phyloP scores from a whole-genome alignment of 2,797 vertebrate genomes.

The Neomorphus geoffroyi region DNA sequence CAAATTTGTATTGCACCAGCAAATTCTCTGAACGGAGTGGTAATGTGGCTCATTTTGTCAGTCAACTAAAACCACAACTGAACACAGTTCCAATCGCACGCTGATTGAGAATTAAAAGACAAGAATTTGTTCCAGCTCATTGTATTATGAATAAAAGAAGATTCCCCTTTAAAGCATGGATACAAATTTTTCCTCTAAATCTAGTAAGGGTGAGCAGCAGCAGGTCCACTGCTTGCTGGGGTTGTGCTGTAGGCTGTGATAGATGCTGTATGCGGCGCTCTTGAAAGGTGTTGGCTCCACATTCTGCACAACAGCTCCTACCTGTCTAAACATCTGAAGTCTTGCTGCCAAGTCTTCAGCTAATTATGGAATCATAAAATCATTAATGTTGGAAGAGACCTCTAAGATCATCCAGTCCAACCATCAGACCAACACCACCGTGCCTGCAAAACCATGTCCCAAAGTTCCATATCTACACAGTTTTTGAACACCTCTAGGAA shows the following conservation, averaged over 20 bases:
- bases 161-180: fast-evolving
- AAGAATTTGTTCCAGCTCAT: neutral
- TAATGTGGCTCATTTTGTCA: neutral
- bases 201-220: neutral
- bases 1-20: neutral
- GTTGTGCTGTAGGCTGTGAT: neutral
- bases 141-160: neutral
- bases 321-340: too few species aligned
- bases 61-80: neutral
- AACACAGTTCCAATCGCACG: neutral
- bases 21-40: neutral
- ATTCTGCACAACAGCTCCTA: neutral
- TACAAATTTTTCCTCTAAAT: neutral
- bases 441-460: too few species aligned
- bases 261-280: fast-evolving
- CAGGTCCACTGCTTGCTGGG: neutral
- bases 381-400: too few species aligned
- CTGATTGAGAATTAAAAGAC: neutral
- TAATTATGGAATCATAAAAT: too few species aligned
- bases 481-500: too few species aligned
- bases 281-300: fast-evolving
- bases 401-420: too few species aligned
- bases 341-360: neutral
- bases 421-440: too few species aligned
- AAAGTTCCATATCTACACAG: too few species aligned